phyloP scores from a whole-genome alignment of 2,888 invertebrate species.

The Hybos culiciformis region DNA sequence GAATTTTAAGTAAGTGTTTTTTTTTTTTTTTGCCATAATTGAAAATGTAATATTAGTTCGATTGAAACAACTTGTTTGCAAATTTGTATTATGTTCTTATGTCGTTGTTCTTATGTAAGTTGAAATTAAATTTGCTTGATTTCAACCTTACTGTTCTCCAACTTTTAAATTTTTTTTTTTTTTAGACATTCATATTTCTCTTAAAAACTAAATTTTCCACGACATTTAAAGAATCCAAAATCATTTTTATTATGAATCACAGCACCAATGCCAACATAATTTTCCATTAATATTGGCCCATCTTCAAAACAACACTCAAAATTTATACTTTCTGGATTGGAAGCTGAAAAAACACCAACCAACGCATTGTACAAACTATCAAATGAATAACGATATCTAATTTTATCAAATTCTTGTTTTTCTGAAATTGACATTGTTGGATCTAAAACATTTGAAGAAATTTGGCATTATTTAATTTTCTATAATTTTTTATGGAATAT shows the following conservation, averaged over 20 bases:
- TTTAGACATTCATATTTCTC: no score
- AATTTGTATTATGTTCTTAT: no score
- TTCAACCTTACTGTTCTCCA: no score
- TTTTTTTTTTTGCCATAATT: no score
- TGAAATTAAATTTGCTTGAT: no score
- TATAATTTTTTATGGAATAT: not conserved
- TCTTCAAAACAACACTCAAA: slow-evolving; percentile 32
- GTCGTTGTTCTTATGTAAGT: no score
- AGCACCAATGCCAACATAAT: slow-evolving; percentile 66
- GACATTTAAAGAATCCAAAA: slow-evolving; percentile 74
- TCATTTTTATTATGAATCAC: slow-evolving; percentile 69
- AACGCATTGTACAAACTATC: slow-evolving; percentile 24
- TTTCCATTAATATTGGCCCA: slow-evolving; percentile 60
- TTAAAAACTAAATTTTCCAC: slow-evolving; percentile 75
- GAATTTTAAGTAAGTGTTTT: no score
- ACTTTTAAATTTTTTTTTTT: no score
- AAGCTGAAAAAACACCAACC: slow-evolving; percentile 18
- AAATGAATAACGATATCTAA: slow-evolving; percentile 18
- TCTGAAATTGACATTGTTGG: slow-evolving; percentile 12
- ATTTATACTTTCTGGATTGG: slow-evolving; percentile 13
- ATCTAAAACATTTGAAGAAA: slow-evolving; percentile 5
- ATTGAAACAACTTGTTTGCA: no score
- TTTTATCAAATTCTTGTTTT: slow-evolving; percentile 15
- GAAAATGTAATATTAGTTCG: no score
- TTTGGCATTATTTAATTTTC: not conserved